A percentile compares a stretch with the other conserved stretches of the same genome.
These are phyloP conservation scores for Oreohelix idahoensis DNA, from an alignment of 1,140 invertebrate species.

Conservation along the genomic window DNA sequence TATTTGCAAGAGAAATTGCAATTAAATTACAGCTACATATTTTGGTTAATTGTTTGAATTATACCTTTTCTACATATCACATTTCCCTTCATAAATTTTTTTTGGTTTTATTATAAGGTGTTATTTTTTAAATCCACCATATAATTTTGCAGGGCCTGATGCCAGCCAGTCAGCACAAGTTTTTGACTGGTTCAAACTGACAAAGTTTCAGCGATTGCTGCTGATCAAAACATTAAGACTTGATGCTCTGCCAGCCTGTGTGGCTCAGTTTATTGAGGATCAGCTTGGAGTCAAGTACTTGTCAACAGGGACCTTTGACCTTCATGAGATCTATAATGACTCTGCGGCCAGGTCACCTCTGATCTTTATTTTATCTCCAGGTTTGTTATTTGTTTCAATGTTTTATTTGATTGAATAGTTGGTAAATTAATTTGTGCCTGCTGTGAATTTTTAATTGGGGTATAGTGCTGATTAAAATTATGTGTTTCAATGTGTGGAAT, in stretches of 20 bases:
- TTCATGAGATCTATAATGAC: slow-evolving; percentile 70
- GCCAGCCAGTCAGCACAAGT: slow-evolving; percentile 40
- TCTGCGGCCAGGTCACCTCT: slow-evolving; percentile 66
- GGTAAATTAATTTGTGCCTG: too few relatives aligned
- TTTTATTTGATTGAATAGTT: neutral
- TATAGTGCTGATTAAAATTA: too few relatives aligned
- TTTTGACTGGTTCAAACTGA: slow-evolving; percentile 64
- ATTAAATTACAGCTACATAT: too few relatives aligned
- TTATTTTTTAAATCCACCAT: neutral
- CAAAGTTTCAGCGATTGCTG: slow-evolving; percentile 66
- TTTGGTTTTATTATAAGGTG: neutral
- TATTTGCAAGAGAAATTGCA: too few relatives aligned
- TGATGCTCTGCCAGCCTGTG: slow-evolving; percentile 59
- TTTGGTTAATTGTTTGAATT: too few relatives aligned
- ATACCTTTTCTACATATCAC: too few relatives aligned
- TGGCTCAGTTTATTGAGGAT: slow-evolving; percentile 63
- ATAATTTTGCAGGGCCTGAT: slow-evolving; percentile 11
- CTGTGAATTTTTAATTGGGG: too few relatives aligned
- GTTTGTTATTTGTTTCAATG: slow-evolving; percentile 45
- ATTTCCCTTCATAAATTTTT: neutral
- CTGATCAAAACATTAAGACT: slow-evolving; percentile 66
- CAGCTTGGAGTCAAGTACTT: slow-evolving; percentile 65
- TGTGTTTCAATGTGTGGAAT: too few relatives aligned
- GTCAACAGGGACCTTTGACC: slow-evolving; percentile 66
- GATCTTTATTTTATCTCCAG: slow-evolving; percentile 70